Conservation (phyloP, 2,113 vertebrate genomes). For the Ellobius talpinus region DNA sequence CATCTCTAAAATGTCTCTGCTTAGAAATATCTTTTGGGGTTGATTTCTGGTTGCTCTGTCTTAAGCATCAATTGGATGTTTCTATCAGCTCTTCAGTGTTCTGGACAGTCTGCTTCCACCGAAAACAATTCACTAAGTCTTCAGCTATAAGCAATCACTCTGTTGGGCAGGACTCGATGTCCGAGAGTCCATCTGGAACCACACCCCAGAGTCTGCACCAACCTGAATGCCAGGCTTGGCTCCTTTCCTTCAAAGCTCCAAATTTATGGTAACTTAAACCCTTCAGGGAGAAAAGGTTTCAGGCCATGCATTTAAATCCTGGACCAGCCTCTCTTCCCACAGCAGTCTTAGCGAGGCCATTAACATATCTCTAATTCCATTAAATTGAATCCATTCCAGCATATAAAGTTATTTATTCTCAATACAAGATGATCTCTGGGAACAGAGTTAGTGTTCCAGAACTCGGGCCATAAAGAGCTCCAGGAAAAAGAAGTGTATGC, state of each 20-base stretch:
- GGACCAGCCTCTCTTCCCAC: background rate
- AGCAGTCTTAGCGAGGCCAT: background rate
- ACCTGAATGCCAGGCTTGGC: background rate
- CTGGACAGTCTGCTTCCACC: background rate
- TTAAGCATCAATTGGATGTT: background rate
- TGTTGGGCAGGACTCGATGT: background rate
- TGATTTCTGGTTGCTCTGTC: background rate
- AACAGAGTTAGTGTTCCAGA: conserved; percentile 11
- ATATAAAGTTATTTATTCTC: conserved; percentile 27
- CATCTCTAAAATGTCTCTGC: background rate
- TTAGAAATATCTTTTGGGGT: background rate
- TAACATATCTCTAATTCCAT: background rate
- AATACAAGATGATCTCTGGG: conserved; percentile 30
- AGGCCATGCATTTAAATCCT: background rate
- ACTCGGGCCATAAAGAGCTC: background rate
- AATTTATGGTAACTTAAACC: background rate
- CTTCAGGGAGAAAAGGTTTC: background rate
- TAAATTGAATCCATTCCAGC: conserved; percentile 30
- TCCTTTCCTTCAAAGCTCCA: background rate
- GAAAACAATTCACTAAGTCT: background rate
- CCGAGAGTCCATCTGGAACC: background rate
- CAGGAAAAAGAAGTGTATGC: background rate
- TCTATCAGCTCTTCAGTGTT: background rate
- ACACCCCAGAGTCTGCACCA: too few species aligned
- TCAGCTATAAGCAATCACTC: background rate